Evolutionary conservation across 2,888 invertebrate genomes (phyloP), one percentile per base, ranked within the genome.

Genomic region (Tricholauxania praeusta): DNA sequence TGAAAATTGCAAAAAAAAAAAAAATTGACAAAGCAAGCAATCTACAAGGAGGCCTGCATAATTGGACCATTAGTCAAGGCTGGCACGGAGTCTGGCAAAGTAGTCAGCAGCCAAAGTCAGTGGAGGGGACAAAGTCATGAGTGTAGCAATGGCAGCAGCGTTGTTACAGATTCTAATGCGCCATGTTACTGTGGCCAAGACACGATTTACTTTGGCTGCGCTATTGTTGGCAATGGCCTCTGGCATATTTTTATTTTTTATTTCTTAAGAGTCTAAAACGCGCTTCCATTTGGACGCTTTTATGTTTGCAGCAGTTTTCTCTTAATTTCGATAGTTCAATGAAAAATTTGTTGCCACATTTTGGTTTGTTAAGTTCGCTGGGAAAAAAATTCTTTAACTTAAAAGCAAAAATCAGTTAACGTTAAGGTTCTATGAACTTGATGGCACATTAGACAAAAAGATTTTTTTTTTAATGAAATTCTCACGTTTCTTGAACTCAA

Each of bases 61-160:
- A 57, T 57, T 57, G 57, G 57, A 39, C 57, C 57, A 57, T 57
- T 57, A 57, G 57, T 57, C 57, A 57, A 57, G 57, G 57, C 57
- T 28, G 22, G 39, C 39, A 39, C 10, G 10, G 10, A 39, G 39
- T 10, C 39, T 39, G 39, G 10, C 39, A 39, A 39, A 39, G 10
- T 22, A 28, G 57, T 17, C 57, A 28, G 12, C 55, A 55, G 55
- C 22, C 55, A 55, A 22, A 22, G 19, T 55, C 19, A 22, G 19
- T 19, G 55, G 19, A 22, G 19, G 6, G 22, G 55, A 4, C 10
- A 39, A 39, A 39, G 14, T 19, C 28, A 28, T 12, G 28, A 57
- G 19, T 28, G 57, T 57, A 19, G 28, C 22, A 57, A 19, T 57
- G 28, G 57, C 28, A 19, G 57, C 57, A 28, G 22, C 22, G 28